These are phyloP conservation scores for Andrena hattorfiana DNA, from an alignment of 2,888 invertebrate genomes.

Conservation along the genomic window DNA sequence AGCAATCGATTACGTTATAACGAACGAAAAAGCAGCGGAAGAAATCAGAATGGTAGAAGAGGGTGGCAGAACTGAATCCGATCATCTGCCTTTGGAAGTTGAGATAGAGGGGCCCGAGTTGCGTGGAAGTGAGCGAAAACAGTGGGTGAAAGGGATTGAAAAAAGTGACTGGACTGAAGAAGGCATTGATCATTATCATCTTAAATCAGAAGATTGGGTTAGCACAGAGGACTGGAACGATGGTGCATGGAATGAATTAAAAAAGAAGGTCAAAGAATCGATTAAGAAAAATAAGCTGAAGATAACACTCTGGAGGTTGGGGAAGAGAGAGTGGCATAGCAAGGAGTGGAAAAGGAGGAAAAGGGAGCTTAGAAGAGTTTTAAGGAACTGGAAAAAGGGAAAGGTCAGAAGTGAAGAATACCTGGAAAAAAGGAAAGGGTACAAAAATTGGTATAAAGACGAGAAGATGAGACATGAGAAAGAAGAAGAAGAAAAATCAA, in stretches of 20 bases:
- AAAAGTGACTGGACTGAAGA: background rate
- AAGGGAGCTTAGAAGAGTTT: background rate
- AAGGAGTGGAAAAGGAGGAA: background rate
- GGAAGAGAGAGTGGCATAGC: background rate
- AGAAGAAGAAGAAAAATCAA: background rate
- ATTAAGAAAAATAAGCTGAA: slow-evolving; percentile 4
- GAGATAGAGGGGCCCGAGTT: background rate
- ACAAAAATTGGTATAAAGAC: background rate
- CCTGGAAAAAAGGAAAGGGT: background rate
- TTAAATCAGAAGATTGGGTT: background rate
- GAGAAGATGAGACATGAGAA: background rate
- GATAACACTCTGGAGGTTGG: background rate
- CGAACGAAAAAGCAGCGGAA: background rate
- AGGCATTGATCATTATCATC: background rate
- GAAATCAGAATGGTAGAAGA: background rate
- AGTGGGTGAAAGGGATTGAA: background rate
- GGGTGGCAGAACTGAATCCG: background rate
- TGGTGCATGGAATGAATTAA: background rate
- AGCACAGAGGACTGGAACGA: background rate
- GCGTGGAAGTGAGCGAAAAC: background rate
- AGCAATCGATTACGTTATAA: background rate
- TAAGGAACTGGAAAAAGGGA: background rate
- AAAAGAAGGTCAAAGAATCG: background rate
- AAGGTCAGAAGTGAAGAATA: background rate
- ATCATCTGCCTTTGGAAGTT: background rate